Base-by-base conservation (phyloP, 2,888 invertebrate species). In the Seira sanloemensis region DNA sequence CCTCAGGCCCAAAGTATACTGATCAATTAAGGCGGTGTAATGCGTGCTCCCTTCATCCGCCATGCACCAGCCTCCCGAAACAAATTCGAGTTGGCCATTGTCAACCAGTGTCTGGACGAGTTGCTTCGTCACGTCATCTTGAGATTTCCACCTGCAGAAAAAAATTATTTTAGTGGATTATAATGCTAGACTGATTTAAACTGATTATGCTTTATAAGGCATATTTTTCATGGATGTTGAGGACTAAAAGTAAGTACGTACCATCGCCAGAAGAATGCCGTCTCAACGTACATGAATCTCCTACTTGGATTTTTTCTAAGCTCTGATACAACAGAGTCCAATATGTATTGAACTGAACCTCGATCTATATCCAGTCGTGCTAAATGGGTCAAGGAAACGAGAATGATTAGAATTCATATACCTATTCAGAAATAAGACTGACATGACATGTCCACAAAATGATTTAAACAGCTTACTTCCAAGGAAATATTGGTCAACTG, bases 401-500 rank as follows among this genome's bases (percentile, higher is more conserved):
- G n/a, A n/a, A n/a, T n/a, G n/a, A n/a, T n/a, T n/a, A n/a, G n/a
- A n/a, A n/a, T n/a, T n/a, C n/a, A n/a, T n/a, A n/a, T n/a, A n/a
- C n/a, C n/a, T n/a, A n/a, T n/a, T n/a, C n/a, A n/a, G n/a, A n/a
- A n/a, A n/a, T n/a, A n/a, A n/a, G n/a, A n/a, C n/a, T n/a, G n/a
- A n/a, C n/a, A n/a, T n/a, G n/a, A n/a, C n/a, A n/a, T n/a, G n/a
- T n/a, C n/a, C n/a, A n/a, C n/a, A n/a, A n/a, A n/a, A n/a, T n/a
- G n/a, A n/a, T n/a, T n/a, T n/a, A n/a, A 67, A 66, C 4, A 16
- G 16, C 26, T 54, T 75, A 94, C 95, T 94, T 88, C 96, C 96
- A 91, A 95, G 97, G 90, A 95, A 98, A 90, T 98, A 98, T 90
- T 97, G 96, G 90, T 98, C 97, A 0, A 97, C 95, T 0, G 97